Conservation (phyloP, 2,797 vertebrate genomes). For the Acanthurus leucopareius region DNA sequence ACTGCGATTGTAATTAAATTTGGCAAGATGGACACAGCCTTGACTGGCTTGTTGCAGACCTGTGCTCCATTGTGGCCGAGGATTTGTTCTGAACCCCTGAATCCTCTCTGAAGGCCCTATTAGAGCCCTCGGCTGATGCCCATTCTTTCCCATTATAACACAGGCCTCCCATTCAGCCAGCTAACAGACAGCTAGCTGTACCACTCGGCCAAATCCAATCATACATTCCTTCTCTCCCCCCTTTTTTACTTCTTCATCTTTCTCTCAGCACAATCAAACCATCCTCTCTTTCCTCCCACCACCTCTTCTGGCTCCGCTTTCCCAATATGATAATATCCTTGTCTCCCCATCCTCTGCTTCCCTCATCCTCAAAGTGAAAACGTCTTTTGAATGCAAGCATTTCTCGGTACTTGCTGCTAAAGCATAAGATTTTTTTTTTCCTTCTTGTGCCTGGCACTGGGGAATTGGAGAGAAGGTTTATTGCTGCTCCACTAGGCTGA, state of each 20-base stretch:
- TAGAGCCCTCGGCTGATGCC: slow-evolving; percentile 57
- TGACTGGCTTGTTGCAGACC: slow-evolving; percentile 59
- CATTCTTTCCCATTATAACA: slow-evolving; percentile 70
- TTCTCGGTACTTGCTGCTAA: slow-evolving; percentile 53
- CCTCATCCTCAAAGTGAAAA: slow-evolving; percentile 67
- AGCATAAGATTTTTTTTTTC: slow-evolving; percentile 38
- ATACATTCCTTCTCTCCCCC: slow-evolving; percentile 47
- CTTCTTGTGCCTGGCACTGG: slow-evolving; percentile 41
- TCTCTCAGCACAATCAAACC: slow-evolving; percentile 60
- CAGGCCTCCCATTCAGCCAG: slow-evolving; percentile 54
- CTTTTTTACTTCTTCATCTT: slow-evolving; percentile 52
- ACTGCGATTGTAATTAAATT: slow-evolving; percentile 66
- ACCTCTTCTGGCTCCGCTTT: slow-evolving; percentile 40
- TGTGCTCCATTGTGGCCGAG: slow-evolving; percentile 62
- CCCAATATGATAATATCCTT: slow-evolving; percentile 59
- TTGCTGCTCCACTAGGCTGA: slow-evolving; percentile 69
- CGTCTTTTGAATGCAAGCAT: slow-evolving; percentile 61
- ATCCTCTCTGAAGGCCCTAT: slow-evolving; percentile 75
- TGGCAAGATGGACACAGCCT: slow-evolving; percentile 53
- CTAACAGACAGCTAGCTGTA: slow-evolving; percentile 47
- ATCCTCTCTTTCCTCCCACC: slow-evolving; percentile 36
- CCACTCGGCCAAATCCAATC: slow-evolving; percentile 63
- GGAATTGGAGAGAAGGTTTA: slow-evolving; percentile 56
- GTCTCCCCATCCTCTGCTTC: slow-evolving; percentile 43
- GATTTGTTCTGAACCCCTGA: slow-evolving; percentile 69